phyloP scores from a whole-genome alignment of 1,140 invertebrate genomes.

The Ostrea edulis region DNA sequence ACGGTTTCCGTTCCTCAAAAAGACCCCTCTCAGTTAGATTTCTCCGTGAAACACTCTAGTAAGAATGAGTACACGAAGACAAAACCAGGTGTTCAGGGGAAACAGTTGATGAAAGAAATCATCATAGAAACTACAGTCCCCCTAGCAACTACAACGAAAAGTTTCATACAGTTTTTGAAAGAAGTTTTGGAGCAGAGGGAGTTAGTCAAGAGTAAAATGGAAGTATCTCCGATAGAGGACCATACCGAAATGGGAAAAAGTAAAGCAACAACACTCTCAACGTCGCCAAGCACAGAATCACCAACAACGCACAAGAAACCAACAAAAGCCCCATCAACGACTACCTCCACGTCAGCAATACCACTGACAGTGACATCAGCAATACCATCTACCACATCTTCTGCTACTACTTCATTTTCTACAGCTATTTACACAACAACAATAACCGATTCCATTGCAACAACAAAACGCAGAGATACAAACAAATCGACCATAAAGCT shows the following conservation, averaged over 20 bases:
- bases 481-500: background rate
- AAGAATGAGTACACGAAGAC: background rate
- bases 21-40: too few relatives aligned
- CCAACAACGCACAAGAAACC: background rate
- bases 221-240: background rate
- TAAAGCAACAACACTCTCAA: background rate
- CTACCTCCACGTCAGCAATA: background rate
- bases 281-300: too few relatives aligned
- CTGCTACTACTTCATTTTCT: background rate
- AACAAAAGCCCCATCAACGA: background rate
- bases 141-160: background rate
- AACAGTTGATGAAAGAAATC: background rate
- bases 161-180: conserved; percentile 11
- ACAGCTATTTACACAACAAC: too few relatives aligned
- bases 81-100: background rate
- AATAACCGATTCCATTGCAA: background rate
- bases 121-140: background rate
- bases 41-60: background rate
- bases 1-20: background rate
- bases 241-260: background rate
- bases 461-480: background rate
- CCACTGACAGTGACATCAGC: background rate
- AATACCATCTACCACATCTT: background rate
- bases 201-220: background rate
- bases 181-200: background rate